phyloP scores from a whole-genome alignment of 2,888 invertebrate species.

The Linyphia triangularis region DNA sequence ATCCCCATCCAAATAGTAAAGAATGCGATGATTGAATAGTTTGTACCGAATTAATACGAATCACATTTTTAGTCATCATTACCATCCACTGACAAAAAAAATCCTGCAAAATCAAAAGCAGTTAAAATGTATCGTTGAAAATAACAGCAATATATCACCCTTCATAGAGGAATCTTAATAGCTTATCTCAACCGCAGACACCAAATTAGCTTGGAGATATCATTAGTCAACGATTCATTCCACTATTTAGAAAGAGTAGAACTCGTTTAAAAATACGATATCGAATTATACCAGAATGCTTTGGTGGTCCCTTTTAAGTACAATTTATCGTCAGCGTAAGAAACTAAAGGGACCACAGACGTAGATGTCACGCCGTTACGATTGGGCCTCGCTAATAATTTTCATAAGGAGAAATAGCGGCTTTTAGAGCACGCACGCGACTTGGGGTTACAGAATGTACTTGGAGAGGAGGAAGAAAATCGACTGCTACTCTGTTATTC shows the following conservation, averaged over 20 bases:
- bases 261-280: neutral
- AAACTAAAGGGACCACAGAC: slow-evolving; percentile 6
- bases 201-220: too few relatives aligned
- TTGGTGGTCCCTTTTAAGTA: neutral
- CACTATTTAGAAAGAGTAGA: neutral
- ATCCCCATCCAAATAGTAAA: too few relatives aligned
- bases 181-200: too few relatives aligned
- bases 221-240: neutral
- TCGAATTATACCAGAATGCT: neutral
- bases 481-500: too few relatives aligned
- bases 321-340: neutral
- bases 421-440: neutral
- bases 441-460: neutral
- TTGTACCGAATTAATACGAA: too few relatives aligned
- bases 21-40: too few relatives aligned
- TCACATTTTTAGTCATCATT: too few relatives aligned
- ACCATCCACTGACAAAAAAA: too few relatives aligned
- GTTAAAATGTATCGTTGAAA: too few relatives aligned
- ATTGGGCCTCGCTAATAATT: neutral
- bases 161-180: too few relatives aligned
- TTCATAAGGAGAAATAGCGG: neutral
- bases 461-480: neutral
- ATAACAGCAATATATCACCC: too few relatives aligned
- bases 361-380: neutral
- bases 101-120: too few relatives aligned